Evolutionary conservation across 2,113 vertebrate species (phyloP).

Genomic region (Saguinus midas): DNA sequence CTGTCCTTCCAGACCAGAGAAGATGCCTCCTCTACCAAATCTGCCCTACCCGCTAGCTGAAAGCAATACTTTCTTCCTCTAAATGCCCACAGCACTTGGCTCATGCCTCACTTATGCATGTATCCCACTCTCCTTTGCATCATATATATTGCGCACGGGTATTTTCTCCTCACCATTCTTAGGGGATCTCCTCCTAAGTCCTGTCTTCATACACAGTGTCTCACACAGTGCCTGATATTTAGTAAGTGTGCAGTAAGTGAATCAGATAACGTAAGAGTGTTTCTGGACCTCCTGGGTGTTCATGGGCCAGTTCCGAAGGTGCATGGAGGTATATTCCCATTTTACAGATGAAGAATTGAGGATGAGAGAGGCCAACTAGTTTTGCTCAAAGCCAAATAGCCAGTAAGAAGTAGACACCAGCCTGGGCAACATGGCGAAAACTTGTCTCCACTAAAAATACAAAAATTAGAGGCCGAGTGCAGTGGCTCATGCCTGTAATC

Average conservation of each 20-base stretch:
- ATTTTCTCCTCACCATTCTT: not conserved
- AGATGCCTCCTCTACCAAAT: not conserved
- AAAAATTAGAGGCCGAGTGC: too few relatives aligned
- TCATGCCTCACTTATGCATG: not conserved
- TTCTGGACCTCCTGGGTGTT: not conserved
- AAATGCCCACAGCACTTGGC: not conserved
- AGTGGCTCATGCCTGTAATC: too few relatives aligned
- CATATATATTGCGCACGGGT: not conserved
- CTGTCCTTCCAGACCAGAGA: not conserved
- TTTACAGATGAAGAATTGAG: not conserved
- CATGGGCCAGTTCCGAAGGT: not conserved
- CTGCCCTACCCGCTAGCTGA: not conserved
- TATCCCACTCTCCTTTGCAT: not conserved
- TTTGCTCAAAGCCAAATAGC: not conserved
- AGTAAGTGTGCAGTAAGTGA: not conserved
- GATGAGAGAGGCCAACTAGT: not conserved
- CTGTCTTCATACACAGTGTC: not conserved
- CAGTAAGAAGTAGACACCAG: not conserved
- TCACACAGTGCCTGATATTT: not conserved
- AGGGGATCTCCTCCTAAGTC: not conserved
- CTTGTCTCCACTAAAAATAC: too few relatives aligned
- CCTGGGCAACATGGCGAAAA: too few relatives aligned
- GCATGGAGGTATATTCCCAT: not conserved
- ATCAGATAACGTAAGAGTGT: not conserved
- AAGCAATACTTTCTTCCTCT: not conserved